Evolutionary conservation across 2,797 vertebrate species (phyloP).

Genomic region (Babyrousa celebensis): DNA sequence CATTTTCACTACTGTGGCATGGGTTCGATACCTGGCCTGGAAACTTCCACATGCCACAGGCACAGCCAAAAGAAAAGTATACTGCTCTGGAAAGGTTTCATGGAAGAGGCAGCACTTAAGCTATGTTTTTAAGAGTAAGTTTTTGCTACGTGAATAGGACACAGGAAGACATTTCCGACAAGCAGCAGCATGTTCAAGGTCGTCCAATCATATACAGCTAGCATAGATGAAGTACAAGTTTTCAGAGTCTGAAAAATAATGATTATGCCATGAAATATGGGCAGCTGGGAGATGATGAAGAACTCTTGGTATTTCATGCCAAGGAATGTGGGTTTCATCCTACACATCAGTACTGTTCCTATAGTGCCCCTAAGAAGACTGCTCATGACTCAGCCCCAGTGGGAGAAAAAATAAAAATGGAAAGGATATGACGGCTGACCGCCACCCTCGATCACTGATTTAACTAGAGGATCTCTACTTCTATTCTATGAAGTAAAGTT

Average conservation of each 20-base stretch:
- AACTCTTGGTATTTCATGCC: not conserved
- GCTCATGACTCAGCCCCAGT: not conserved
- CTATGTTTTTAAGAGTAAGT: not conserved
- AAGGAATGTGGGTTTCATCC: not conserved
- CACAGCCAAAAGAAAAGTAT: not conserved
- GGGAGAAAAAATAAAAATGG: conserved; percentile 9
- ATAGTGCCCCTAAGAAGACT: not conserved
- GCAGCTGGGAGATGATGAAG: not conserved
- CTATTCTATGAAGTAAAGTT: conserved; percentile 7
- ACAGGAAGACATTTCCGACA: conserved; percentile 24
- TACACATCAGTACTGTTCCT: not conserved
- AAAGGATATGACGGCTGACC: not conserved
- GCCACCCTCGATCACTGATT: not conserved
- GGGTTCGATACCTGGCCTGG: no score
- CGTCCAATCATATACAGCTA: not conserved
- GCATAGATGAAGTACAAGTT: not conserved
- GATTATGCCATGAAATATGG: not conserved
- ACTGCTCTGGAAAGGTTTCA: conserved; percentile 12
- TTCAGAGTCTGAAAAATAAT: not conserved
- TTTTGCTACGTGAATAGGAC: not conserved
- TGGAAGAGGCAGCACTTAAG: not conserved
- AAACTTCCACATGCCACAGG: no score
- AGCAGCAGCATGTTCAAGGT: not conserved
- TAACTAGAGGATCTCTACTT: not conserved
- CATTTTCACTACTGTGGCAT: no score